Conservation (phyloP, 2,888 invertebrate genomes). For the Bruchidius siliquastri region DNA sequence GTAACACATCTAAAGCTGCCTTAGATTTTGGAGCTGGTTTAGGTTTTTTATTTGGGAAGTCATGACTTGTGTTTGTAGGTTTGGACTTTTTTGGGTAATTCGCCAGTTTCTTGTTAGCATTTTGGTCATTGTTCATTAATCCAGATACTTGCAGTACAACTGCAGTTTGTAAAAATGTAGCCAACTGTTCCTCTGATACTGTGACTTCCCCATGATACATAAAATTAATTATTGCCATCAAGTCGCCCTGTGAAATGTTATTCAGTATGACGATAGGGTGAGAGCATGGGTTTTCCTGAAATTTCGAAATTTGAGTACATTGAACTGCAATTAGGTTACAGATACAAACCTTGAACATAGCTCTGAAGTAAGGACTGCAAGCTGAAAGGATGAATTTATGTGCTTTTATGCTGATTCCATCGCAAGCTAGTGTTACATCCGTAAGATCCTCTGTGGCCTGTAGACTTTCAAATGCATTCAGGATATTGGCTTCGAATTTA, state of each 20-base stretch:
- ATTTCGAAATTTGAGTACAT: slow-evolving; percentile 1
- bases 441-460: slow-evolving; percentile 66
- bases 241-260: slow-evolving; percentile 63
- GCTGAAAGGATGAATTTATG: slow-evolving; percentile 72
- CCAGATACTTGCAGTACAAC: slow-evolving; percentile 65
- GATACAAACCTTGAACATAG: slow-evolving; percentile 61
- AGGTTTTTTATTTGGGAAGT: slow-evolving; percentile 27
- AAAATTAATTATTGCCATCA: slow-evolving; percentile 63
- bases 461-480: slow-evolving; percentile 64
- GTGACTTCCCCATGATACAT: slow-evolving; percentile 72
- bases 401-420: slow-evolving; percentile 67
- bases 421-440: slow-evolving; percentile 69
- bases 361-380: slow-evolving; percentile 71
- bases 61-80: slow-evolving; percentile 20
- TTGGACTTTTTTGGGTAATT: slow-evolving; percentile 24
- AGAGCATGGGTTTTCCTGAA: slow-evolving; percentile 67
- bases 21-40: slow-evolving; percentile 29
- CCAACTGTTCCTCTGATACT: slow-evolving; percentile 61
- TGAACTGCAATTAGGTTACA: slow-evolving; percentile 4
- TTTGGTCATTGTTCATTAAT: slow-evolving; percentile 39
- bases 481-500: slow-evolving; percentile 67
- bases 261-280: slow-evolving; percentile 70
- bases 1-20: slow-evolving; percentile 4
- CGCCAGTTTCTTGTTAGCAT: slow-evolving; percentile 19
- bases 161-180: slow-evolving; percentile 63